Evolutionary conservation across 1,140 invertebrate species (phyloP).

Genomic region (Pygmarrhopalites habei): DNA sequence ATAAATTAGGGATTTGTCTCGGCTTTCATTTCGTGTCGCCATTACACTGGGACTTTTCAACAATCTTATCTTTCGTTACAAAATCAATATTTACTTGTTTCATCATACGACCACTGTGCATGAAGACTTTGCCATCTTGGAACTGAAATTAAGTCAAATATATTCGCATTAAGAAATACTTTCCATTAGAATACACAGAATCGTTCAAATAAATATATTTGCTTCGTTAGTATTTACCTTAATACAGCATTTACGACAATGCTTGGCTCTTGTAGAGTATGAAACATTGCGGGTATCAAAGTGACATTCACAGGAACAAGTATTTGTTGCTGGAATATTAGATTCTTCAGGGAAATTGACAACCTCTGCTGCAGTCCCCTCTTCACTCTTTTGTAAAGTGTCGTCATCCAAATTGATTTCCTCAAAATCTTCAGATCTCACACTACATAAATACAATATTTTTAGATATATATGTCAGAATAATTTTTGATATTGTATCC

Average conservation of each 20-base stretch:
- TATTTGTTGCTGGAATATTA: slow-evolving; percentile 21
- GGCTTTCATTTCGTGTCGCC: no score
- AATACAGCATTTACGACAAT: slow-evolving; percentile 35
- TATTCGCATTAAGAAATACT: no score
- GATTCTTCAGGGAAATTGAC: slow-evolving; percentile 35
- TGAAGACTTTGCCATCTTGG: slow-evolving; percentile 36
- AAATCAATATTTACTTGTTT: slow-evolving; percentile 32
- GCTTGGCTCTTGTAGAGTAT: slow-evolving; percentile 21
- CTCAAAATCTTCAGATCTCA: slow-evolving; percentile 30
- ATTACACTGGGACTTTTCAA: no score
- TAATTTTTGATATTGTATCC: no score
- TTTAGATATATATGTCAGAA: no score
- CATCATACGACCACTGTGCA: slow-evolving; percentile 30
- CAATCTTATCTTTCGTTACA: slow-evolving; percentile 2
- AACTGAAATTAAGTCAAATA: slow-evolving; percentile 21
- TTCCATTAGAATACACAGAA: no score
- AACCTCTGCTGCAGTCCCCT: slow-evolving; percentile 18
- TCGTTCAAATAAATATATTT: background rate
- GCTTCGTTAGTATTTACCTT: slow-evolving; percentile 24
- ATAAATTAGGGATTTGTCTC: no score
- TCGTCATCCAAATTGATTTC: slow-evolving; percentile 34
- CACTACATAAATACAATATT: slow-evolving; percentile 13
- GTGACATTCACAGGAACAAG: slow-evolving; percentile 35
- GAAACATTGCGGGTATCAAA: slow-evolving; percentile 15
- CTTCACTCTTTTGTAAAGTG: background rate